Evolutionary conservation across 2,113 vertebrate species (phyloP).

Genomic region (Ctenomys sociabilis): DNA sequence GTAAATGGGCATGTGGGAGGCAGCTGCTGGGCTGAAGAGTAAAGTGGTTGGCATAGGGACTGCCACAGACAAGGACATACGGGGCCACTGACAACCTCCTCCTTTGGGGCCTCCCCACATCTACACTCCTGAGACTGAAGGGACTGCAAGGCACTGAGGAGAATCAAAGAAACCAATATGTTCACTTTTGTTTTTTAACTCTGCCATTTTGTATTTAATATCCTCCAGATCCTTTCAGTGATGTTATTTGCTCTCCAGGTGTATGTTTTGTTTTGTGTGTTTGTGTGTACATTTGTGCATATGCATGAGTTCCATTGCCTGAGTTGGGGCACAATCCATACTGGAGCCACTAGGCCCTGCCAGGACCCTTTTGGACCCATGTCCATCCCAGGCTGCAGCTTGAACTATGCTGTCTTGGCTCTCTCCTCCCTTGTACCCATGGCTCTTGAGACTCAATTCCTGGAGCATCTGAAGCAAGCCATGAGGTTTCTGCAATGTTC

Average conservation of each 20-base stretch:
- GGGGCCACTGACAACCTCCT: slow-evolving; percentile 22
- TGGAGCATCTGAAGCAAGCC: slow-evolving; percentile 47
- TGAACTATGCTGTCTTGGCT: slow-evolving; percentile 42
- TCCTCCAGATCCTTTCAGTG: slow-evolving; percentile 48
- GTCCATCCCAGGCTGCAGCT: slow-evolving; percentile 57
- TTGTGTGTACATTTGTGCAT: slow-evolving; percentile 63
- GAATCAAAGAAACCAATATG: slow-evolving; percentile 71
- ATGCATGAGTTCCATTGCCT: slow-evolving; percentile 59
- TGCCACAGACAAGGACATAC: slow-evolving; percentile 74
- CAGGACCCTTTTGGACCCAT: slow-evolving; percentile 45
- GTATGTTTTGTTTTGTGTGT: background rate
- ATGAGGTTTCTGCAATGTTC: slow-evolving; percentile 47
- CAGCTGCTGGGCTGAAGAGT: slow-evolving; percentile 87
- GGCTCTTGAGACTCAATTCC: slow-evolving; percentile 23
- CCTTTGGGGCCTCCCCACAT: slow-evolving; percentile 4
- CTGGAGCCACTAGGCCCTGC: background rate
- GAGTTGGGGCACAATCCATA: slow-evolving; percentile 57
- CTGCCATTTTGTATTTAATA: slow-evolving; percentile 82
- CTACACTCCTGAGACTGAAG: slow-evolving; percentile 25
- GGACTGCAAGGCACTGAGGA: slow-evolving; percentile 62
- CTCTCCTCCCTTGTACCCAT: background rate
- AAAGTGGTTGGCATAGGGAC: slow-evolving; percentile 70
- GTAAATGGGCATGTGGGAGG: slow-evolving; percentile 90
- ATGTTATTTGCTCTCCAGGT: slow-evolving; percentile 73
- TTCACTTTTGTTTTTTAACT: slow-evolving; percentile 69